phyloP scores from a whole-genome alignment of 1,140 invertebrate species.

The Aphaenogaster floridana region DNA sequence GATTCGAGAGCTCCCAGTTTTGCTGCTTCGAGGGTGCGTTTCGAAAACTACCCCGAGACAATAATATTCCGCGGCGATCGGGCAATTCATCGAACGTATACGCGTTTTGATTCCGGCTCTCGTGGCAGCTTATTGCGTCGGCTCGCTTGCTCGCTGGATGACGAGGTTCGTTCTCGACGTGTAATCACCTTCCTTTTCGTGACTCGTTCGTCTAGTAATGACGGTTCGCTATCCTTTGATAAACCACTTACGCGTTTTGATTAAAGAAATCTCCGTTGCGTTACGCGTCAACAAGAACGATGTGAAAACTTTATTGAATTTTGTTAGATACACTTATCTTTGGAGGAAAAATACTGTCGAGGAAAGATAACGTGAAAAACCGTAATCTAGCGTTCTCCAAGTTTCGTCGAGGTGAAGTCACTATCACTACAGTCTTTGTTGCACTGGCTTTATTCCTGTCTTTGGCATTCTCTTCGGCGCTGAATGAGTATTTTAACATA shows the following conservation, averaged over 20 bases:
- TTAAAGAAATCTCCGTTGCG: slow-evolving; percentile 26
- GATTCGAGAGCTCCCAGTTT: slow-evolving; percentile 75
- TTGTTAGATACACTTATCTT: slow-evolving; percentile 58
- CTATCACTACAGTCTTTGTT: slow-evolving; percentile 47
- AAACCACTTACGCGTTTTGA: slow-evolving; percentile 34
- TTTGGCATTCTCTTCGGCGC: slow-evolving; percentile 57
- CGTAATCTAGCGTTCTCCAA: not conserved
- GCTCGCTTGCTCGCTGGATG: slow-evolving; percentile 9
- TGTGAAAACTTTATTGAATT: not conserved
- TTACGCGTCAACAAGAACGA: not conserved
- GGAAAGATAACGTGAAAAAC: not conserved
- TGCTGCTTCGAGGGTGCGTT: slow-evolving; percentile 70
- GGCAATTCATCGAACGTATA: slow-evolving; percentile 59
- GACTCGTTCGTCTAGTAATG: slow-evolving; percentile 35
- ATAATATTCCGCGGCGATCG: slow-evolving; percentile 73
- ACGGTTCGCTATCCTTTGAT: slow-evolving; percentile 42
- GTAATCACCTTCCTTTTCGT: slow-evolving; percentile 15
- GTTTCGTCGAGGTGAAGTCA: slow-evolving; percentile 53
- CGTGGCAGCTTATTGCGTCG: slow-evolving; percentile 45
- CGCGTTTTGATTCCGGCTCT: slow-evolving; percentile 38
- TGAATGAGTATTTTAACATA: slow-evolving; percentile 16
- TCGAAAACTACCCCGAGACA: slow-evolving; percentile 72
- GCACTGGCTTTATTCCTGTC: slow-evolving; percentile 48
- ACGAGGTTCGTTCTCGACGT: slow-evolving; percentile 36
- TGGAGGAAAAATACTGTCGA: slow-evolving; percentile 66